Evolutionary conservation across 2,888 invertebrate genomes (phyloP).

Genomic region (Ditylenchus weischeri): DNA sequence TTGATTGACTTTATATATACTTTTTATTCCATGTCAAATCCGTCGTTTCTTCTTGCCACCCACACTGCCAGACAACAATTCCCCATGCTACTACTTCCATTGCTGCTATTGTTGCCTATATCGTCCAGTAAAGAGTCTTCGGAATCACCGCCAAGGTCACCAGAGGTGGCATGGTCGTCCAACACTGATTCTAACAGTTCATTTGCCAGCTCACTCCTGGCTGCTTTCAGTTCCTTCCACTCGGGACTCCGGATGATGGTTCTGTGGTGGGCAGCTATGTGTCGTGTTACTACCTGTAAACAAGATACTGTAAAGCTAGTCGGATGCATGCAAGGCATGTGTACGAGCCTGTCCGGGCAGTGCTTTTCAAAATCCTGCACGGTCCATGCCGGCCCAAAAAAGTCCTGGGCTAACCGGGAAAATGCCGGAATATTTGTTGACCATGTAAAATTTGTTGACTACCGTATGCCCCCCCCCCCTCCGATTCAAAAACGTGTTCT

Average conservation of each 20-base stretch:
- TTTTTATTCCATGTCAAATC: neutral
- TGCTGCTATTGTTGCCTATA: neutral
- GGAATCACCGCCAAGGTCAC: neutral
- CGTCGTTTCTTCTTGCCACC: conserved; percentile 3
- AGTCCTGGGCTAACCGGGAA: too few relatives aligned
- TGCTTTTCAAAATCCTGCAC: too few relatives aligned
- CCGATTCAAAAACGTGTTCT: too few relatives aligned
- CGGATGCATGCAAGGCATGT: too few relatives aligned
- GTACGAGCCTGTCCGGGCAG: too few relatives aligned
- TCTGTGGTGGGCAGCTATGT: conserved; percentile 42
- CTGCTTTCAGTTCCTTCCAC: conserved; percentile 48
- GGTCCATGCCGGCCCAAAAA: too few relatives aligned
- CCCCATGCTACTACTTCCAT: conserved; percentile 3
- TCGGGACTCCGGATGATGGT: conserved; percentile 44
- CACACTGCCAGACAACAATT: neutral
- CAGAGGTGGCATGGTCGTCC: conserved; percentile 18
- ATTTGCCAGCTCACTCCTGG: conserved; percentile 44
- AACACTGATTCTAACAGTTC: conserved; percentile 52
- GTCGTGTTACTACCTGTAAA: conserved; percentile 38
- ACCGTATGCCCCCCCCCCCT: too few relatives aligned
- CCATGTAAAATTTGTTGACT: too few relatives aligned
- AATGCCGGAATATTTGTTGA: too few relatives aligned
- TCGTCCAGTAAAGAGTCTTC: conserved; percentile 13
- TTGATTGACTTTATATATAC: too few relatives aligned
- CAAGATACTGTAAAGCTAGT: neutral